Evolutionary conservation across 1,140 invertebrate species (phyloP), one percentile per base, ranked within the genome.

Genomic region (Pentalonia nigronervosa): DNA sequence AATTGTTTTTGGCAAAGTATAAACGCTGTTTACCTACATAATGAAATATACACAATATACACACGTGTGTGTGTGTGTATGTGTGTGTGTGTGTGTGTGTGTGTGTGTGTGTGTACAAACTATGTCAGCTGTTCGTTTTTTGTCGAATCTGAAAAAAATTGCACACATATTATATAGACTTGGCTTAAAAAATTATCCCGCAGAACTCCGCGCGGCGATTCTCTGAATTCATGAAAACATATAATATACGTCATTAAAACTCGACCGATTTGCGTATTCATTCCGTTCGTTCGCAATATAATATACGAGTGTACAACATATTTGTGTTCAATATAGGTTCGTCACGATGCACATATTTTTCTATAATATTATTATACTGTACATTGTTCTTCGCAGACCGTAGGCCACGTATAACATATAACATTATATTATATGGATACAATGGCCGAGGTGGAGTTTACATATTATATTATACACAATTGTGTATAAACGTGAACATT

Each of bases 281-380:
- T 25, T 84, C 9, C 36, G 21, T 25, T 84, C 23, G 41, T 84
- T 84, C 41, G 8, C 8, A n/a, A n/a, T 14, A 30, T 14, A 25
- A 11, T 30, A 67, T n/a, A 67, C 14, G n/a, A n/a, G n/a, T 76
- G 60, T n/a, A n/a, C 11, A 53, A 41, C 41, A 7, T 23, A 23
- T 56, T 48, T n/a, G 60, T 67, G 30, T 67, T 67, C 30, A n/a
- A n/a, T 41, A 76, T 34, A 76, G 60, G 60, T 76, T 76, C 30
- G 4, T n/a, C 60, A 76, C 30, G 60, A 76, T n/a, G 14, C 14
- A n/a, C 60, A 76, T 14, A 67, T n/a, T 76, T 67, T 76, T 76
- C 60, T 76, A 76, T n/a, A 76, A n/a, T 76, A 76, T n/a, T 76
- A 76, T 30, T 76, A 76, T 30, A n/a, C n/a, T 76, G 60, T 76